phyloP scores from a whole-genome alignment of 2,113 vertebrate species.

The Isichthys henryi region DNA sequence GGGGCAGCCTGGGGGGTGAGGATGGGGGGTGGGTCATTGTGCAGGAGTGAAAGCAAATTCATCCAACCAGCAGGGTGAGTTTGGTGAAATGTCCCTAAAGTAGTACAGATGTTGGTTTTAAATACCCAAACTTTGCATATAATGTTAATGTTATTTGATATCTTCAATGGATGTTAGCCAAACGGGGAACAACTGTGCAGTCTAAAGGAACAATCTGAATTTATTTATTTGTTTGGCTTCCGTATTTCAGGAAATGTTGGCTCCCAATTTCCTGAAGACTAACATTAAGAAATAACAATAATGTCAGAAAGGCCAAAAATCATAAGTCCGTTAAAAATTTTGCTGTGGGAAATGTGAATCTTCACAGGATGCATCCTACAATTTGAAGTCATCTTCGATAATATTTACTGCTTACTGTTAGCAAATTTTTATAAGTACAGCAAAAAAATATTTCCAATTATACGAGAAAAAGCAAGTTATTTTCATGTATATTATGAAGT shows the following conservation, averaged over 20 bases:
- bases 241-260: neutral
- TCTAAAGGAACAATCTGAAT: neutral
- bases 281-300: neutral
- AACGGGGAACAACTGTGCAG: neutral
- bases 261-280: neutral
- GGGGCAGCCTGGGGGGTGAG: no score
- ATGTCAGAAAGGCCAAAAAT: neutral
- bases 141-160: neutral
- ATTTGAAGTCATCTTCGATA: neutral
- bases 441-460: no score
- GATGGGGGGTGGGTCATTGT: no score
- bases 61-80: neutral
- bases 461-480: no score
- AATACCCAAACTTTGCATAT: neutral
- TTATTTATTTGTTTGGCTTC: neutral
- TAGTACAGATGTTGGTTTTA: neutral
- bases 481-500: no score
- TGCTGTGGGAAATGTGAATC: neutral
- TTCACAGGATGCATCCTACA: no score
- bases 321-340: neutral
- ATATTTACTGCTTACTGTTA: slow-evolving; percentile 14
- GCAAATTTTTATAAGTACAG: neutral
- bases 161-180: neutral
- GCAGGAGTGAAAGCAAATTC: no score
- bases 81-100: neutral